Evolutionary conservation across 2,888 invertebrate species (phyloP), one percentile per base, ranked within the genome.

Genomic region (Omphaloscelis lunosa): DNA sequence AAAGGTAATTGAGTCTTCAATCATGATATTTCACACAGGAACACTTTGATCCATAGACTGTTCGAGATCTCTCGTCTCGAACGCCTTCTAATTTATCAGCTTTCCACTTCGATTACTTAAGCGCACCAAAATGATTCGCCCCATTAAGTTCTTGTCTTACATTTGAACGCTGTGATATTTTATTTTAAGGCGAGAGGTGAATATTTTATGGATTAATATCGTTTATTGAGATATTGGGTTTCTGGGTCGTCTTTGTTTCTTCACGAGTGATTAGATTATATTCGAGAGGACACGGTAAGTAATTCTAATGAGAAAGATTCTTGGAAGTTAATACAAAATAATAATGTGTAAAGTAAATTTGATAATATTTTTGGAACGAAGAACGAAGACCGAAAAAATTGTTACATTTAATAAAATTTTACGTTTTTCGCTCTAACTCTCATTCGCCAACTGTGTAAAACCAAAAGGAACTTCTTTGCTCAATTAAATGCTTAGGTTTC

Each of bases 101-200:
- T 89, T 95, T 95, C 95, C 95, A 94, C 93, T 93, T 91, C 92
- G 93, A 93, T 94, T 94, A 90, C 91, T 94, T 92, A 91, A 93
- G 92, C 93, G 92, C 91, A 92, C 89, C 89, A 90, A 93, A 95
- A 95, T 95, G 95, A 95, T 93, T 87, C 94, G 92, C 89, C 84
- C 95, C 95, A 95, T 95, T 95, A 93, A 94, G 90, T 93, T 91
- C 90, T 89, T 91, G 92, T 90, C 91, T 92, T 91, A 92, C 91
- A 93, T 91, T 93, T 91, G 88, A 91, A 90, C 86, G 88, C 86
- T 73, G 83, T 83, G 88, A 89, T 89, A 90, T 90, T 91, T 90
- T 90, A 92, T 90, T 89, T 89, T 84, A 89, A 89, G 68, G 74
- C 72, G 58, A 34, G 72, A 82, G 66, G 75, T 78, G 86, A 83